Evolutionary conservation across 2,797 vertebrate genomes (phyloP).

Genomic region (Mus spretus): DNA sequence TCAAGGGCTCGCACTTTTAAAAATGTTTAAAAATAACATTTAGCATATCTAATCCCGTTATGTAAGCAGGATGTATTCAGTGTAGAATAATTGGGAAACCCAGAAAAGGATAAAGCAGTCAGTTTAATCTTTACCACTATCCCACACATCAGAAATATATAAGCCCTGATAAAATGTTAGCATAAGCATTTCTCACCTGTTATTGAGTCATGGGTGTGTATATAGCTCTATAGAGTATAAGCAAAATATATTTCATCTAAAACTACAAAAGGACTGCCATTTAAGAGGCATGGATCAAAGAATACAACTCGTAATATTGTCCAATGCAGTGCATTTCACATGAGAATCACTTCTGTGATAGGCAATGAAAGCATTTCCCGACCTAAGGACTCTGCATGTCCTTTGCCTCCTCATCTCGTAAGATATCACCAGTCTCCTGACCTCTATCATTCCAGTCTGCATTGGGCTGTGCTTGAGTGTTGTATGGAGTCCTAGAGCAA

Average conservation of each 20-base stretch:
- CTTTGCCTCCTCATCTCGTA: background rate
- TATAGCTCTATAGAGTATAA: slow-evolving; percentile 48
- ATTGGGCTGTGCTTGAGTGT: background rate
- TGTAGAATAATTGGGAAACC: slow-evolving; percentile 47
- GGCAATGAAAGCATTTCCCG: background rate
- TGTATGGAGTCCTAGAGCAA: background rate
- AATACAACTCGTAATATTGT: background rate
- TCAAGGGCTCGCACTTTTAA: slow-evolving; percentile 51
- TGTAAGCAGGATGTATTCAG: slow-evolving; percentile 41
- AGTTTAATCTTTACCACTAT: slow-evolving; percentile 17
- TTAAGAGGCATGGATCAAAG: background rate
- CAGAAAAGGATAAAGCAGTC: slow-evolving; percentile 27
- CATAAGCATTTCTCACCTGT: background rate
- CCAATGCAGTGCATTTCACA: background rate
- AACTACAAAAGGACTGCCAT: background rate
- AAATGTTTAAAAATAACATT: slow-evolving; percentile 74
- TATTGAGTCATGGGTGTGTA: background rate
- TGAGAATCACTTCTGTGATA: background rate
- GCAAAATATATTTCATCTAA: background rate
- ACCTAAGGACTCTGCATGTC: background rate
- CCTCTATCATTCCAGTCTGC: background rate
- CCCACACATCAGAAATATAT: background rate
- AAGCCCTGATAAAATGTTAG: background rate
- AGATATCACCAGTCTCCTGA: background rate
- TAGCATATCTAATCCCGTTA: slow-evolving; percentile 66